Percentiles rank a stretch among this genome's conserved stretches.
Evolutionary conservation across 2,888 invertebrate genomes (phyloP).

Genomic region (Pharmacophagus antenor): DNA sequence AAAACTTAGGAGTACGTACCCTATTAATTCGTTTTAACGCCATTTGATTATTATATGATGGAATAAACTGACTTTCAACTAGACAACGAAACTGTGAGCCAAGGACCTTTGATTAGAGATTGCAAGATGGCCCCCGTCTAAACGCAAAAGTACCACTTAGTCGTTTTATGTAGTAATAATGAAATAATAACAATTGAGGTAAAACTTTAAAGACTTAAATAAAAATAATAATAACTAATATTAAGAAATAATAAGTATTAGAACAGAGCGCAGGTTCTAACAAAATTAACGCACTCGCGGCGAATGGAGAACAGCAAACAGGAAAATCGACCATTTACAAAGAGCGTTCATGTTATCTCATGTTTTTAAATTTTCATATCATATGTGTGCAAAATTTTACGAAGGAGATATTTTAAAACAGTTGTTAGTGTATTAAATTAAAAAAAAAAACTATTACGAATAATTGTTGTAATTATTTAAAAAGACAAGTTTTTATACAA

Average conservation of each 20-base stretch:
- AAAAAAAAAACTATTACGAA: neutral
- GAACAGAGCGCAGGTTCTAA: slow-evolving; percentile 64
- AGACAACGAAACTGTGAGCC: slow-evolving; percentile 91
- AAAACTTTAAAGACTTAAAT: slow-evolving; percentile 63
- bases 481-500: neutral
- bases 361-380: slow-evolving; percentile 30
- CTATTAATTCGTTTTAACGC: slow-evolving; percentile 99
- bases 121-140: slow-evolving; percentile 92
- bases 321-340: slow-evolving; percentile 78
- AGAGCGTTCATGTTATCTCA: slow-evolving; percentile 56
- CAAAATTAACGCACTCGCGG: slow-evolving; percentile 71
- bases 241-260: slow-evolving; percentile 68
- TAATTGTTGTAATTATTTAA: neutral
- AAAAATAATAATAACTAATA: slow-evolving; percentile 75
- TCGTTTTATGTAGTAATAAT: slow-evolving; percentile 79
- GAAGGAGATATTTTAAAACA: neutral
- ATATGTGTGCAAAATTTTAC: neutral
- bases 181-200: slow-evolving; percentile 52
- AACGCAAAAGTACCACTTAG: slow-evolving; percentile 87
- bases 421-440: neutral
- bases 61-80: slow-evolving; percentile 88
- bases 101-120: slow-evolving; percentile 92
- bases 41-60: slow-evolving; percentile 88
- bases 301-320: slow-evolving; percentile 77
- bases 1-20: slow-evolving; percentile 83